Percentiles rank a stretch among this genome's conserved stretches.
These are phyloP conservation scores for Druceiella hillmani DNA, from an alignment of 2,888 invertebrate genomes.

Conservation along the genomic window DNA sequence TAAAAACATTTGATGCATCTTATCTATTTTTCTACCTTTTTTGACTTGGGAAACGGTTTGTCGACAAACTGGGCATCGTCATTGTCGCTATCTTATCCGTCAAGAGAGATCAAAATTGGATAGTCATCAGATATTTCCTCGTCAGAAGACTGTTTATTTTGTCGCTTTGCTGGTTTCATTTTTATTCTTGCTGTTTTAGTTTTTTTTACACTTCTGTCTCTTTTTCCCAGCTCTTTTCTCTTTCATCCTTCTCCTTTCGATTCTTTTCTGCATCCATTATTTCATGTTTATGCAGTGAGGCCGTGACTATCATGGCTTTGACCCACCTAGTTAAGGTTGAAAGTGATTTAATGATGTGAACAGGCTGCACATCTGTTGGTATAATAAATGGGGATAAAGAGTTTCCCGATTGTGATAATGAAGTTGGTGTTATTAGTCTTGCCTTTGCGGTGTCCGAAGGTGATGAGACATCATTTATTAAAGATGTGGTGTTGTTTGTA, in stretches of 20 bases:
- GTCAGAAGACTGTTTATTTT: constrained; percentile 11
- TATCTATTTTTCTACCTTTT: constrained; percentile 14
- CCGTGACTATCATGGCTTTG: constrained; percentile 15
- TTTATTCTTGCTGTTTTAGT: constrained; percentile 8
- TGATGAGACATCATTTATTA: constrained; percentile 11
- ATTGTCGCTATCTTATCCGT: constrained; percentile 16
- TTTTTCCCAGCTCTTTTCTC: no score
- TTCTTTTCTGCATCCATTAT: constrained; percentile 8
- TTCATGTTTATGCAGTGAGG: constrained; percentile 13
- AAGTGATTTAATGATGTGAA: constrained; percentile 16
- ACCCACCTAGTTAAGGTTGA: constrained; percentile 15
- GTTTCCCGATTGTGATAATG: constrained; percentile 10
- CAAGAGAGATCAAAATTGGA: constrained; percentile 16
- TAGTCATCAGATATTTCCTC: constrained; percentile 17
- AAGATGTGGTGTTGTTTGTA: constrained; percentile 12
- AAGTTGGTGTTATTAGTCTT: constrained; percentile 14
- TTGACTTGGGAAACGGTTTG: constrained; percentile 14
- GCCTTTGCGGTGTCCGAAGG: constrained; percentile 8
- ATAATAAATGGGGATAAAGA: constrained; percentile 11
- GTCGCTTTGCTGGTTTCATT: constrained; percentile 9
- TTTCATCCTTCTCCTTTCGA: constrained; percentile 6
- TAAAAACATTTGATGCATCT: no score
- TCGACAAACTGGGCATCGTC: constrained; percentile 17
- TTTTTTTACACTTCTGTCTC: constrained; percentile 12
- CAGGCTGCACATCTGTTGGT: constrained; percentile 8